Percentiles rank a stretch among this genome's conserved stretches.
phyloP scores from a whole-genome alignment of 1,140 invertebrate species.

The Zaprionus inermis region DNA sequence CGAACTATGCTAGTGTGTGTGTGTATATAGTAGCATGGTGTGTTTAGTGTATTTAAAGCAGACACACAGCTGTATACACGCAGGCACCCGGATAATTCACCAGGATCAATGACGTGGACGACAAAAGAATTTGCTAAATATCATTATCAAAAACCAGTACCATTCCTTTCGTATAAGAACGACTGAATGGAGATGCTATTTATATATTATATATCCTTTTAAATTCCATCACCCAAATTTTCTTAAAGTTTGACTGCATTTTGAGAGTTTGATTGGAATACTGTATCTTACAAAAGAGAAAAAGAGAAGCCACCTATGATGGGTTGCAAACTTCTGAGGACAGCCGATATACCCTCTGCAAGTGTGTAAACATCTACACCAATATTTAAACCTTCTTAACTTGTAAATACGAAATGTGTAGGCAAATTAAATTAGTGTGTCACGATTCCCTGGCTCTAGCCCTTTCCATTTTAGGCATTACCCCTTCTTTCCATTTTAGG shows the following conservation, averaged over 20 bases:
- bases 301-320: no score
- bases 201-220: no score
- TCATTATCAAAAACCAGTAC: conserved; percentile 13
- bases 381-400: conserved; percentile 55
- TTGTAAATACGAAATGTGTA: conserved; percentile 73
- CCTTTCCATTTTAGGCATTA: neutral
- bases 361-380: conserved; percentile 18
- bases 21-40: conserved; percentile 17
- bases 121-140: conserved; percentile 43
- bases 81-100: conserved; percentile 10
- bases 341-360: conserved; percentile 29
- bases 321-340: no score
- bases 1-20: neutral
- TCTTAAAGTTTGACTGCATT: no score
- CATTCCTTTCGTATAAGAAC: no score
- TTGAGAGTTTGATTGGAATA: no score
- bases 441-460: conserved; percentile 42
- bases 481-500: neutral
- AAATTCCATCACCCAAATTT: no score
- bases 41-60: conserved; percentile 63
- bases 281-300: no score
- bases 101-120: conserved; percentile 2
- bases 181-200: no score
- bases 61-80: conserved; percentile 49
- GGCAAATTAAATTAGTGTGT: conserved; percentile 77